Evolutionary conservation across 2,113 vertebrate genomes (phyloP).

Genomic region (Danionella cerebrum): DNA sequence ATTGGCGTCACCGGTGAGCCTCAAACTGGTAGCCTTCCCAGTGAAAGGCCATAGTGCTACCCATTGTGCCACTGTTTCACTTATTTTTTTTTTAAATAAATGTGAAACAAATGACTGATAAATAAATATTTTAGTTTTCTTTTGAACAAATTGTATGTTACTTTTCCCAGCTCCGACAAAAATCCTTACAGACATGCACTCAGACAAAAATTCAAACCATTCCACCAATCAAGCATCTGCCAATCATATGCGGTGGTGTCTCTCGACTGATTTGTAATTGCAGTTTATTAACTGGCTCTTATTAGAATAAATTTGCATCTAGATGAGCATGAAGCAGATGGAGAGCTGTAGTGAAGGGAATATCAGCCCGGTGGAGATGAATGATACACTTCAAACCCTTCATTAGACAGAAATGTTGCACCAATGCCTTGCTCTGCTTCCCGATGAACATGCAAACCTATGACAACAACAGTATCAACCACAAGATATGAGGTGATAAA

Average conservation of each 20-base stretch:
- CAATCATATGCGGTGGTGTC: constrained; percentile 50
- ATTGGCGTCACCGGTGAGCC: too few relatives aligned
- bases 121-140: too few relatives aligned
- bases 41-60: too few relatives aligned
- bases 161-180: background rate
- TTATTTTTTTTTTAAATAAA: too few relatives aligned
- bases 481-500: background rate
- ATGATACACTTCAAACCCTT: constrained; percentile 6
- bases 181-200: background rate
- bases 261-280: constrained; percentile 70
- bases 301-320: constrained; percentile 84
- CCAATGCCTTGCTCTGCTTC: background rate
- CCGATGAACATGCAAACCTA: background rate
- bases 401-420: background rate
- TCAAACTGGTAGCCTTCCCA: too few relatives aligned
- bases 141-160: too few relatives aligned
- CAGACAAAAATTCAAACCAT: background rate
- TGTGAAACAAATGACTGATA: too few relatives aligned
- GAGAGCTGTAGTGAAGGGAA: constrained; percentile 53
- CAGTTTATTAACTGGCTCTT: constrained; percentile 75
- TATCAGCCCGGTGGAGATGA: constrained; percentile 46
- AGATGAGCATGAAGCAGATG: constrained; percentile 69
- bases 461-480: background rate
- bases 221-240: constrained; percentile 15
- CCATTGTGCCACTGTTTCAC: too few relatives aligned